Percentiles rank a stretch among this genome's conserved stretches.
Evolutionary conservation across 2,113 vertebrate species (phyloP).

Genomic region (Pampusana beccarii): DNA sequence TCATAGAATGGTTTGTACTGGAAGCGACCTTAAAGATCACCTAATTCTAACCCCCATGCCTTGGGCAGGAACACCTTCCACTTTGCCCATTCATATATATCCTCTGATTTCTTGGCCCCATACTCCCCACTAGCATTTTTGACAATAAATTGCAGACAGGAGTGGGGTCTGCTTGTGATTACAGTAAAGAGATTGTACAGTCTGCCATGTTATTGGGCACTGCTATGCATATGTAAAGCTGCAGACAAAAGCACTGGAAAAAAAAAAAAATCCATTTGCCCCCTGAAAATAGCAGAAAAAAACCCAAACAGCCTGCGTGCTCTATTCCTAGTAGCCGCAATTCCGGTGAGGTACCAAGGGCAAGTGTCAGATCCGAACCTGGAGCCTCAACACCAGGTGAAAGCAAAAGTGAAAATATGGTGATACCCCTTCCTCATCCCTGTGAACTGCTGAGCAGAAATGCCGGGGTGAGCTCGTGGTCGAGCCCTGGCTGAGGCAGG

Average conservation of each 20-base stretch:
- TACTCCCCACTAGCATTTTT: not conserved
- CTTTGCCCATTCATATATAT: not conserved
- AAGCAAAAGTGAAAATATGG: not conserved
- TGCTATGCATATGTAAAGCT: not conserved
- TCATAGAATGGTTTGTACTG: too few relatives aligned
- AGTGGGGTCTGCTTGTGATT: not conserved
- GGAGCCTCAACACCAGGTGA: not conserved
- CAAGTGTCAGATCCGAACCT: not conserved
- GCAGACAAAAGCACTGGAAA: not conserved
- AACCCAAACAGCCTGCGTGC: accelerated
- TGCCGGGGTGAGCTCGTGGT: accelerated
- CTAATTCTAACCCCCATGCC: too few relatives aligned
- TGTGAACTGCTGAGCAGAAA: not conserved
- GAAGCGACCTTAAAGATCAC: too few relatives aligned
- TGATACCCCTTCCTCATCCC: not conserved
- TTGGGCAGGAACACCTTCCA: too few relatives aligned
- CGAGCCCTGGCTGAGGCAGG: not conserved
- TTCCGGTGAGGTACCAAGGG: not conserved
- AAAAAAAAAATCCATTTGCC: not conserved
- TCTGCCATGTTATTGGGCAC: not conserved
- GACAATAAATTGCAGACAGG: not conserved
- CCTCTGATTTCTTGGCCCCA: not conserved
- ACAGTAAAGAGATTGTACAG: not conserved
- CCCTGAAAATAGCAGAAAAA: not conserved
- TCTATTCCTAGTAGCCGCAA: not conserved